A percentile compares a stretch with the other conserved stretches of the same genome.
Evolutionary conservation across 2,888 invertebrate genomes (phyloP).

Genomic region (Endomychus coccineus): DNA sequence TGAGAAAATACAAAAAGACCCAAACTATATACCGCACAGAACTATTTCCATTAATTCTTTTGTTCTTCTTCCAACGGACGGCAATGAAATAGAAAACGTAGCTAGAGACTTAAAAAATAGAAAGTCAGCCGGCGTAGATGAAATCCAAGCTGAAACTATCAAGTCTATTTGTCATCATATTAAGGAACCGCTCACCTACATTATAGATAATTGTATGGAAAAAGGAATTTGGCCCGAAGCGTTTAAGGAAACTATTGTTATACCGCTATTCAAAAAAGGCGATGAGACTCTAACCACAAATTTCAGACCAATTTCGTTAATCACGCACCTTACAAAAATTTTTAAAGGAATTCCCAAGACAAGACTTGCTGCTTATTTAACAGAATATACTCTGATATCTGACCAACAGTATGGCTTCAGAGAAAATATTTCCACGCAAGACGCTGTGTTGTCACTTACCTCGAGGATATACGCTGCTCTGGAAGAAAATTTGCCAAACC

Average conservation of each 20-base stretch:
- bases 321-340: not conserved
- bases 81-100: no score
- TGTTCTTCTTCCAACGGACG: no score
- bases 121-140: not conserved
- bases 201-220: slow-evolving; percentile 1
- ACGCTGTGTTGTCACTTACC: slow-evolving; percentile 2
- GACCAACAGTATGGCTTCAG: no score
- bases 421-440: slow-evolving; percentile 1
- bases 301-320: no score
- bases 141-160: slow-evolving; percentile 2
- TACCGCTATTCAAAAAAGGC: no score
- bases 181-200: slow-evolving; percentile 2
- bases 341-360: not conserved
- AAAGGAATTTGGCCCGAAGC: not conserved
- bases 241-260: not conserved
- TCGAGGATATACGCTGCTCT: slow-evolving; percentile 1
- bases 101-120: not conserved
- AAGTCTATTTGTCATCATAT: not conserved
- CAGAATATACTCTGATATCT: slow-evolving; percentile 2
- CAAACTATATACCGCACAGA: no score
- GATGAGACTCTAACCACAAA: no score
- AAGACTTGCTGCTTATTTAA: not conserved
- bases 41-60: no score
- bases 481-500: not conserved
- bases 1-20: no score